phyloP scores from a whole-genome alignment of 2,888 invertebrate species.

The Scrobipalpa atriplicella region DNA sequence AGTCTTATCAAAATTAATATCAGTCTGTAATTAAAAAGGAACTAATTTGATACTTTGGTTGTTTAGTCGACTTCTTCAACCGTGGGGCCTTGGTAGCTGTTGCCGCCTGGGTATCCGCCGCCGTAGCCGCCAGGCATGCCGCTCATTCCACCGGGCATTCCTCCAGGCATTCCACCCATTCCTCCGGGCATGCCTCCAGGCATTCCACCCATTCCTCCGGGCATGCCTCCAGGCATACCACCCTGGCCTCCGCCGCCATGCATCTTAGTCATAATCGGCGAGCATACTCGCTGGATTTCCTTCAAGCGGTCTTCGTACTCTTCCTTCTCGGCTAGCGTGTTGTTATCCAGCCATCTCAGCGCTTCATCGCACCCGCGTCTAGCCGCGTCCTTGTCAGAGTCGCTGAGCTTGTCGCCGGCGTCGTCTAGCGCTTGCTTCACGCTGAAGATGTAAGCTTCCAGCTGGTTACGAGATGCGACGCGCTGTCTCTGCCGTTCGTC shows the following conservation, averaged over 20 bases:
- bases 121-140: conserved; percentile 45
- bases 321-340: conserved; percentile 81
- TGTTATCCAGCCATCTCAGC: conserved; percentile 85
- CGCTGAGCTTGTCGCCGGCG: conserved; percentile 74
- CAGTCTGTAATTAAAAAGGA: not conserved
- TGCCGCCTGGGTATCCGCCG: conserved; percentile 8
- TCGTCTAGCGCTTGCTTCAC: conserved; percentile 84
- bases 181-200: conserved; percentile 22
- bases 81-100: conserved; percentile 41
- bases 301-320: conserved; percentile 80
- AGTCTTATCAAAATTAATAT: conserved; percentile 14
- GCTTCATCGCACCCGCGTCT: conserved; percentile 73
- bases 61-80: conserved; percentile 50
- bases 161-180: conserved; percentile 22
- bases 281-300: conserved; percentile 77
- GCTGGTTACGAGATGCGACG: conserved; percentile 83
- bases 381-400: conserved; percentile 78
- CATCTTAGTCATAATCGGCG: conserved; percentile 71
- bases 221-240: conserved; percentile 37
- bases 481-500: conserved; percentile 84
- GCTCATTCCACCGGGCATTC: conserved; percentile 20
- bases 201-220: conserved; percentile 30
- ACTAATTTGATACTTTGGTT: conserved; percentile 2
- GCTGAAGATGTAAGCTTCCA: conserved; percentile 66
- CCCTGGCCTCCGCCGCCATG: conserved; percentile 72